Evolutionary conservation across 1,140 invertebrate genomes (phyloP), one percentile per base, ranked within the genome.

Genomic region (Pseudomyrmex flavicornis): DNA sequence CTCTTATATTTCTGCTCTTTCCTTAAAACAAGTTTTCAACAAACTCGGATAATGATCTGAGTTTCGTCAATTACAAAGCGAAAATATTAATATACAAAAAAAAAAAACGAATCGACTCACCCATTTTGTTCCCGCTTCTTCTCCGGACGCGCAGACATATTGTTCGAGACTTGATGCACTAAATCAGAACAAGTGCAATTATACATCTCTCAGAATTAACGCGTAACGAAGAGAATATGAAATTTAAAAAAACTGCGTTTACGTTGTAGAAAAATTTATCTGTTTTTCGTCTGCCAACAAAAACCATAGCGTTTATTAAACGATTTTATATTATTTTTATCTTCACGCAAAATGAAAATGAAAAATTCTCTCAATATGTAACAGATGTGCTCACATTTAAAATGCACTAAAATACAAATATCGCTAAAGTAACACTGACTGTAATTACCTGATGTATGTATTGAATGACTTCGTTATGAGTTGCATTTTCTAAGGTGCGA

Each of bases 151-250:
- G 96, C 50, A 99, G 95, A 93, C 98, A 98, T 95, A 99, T 99
- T 89, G 98, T 98, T 92, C 98, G 96, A 56, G 98, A 98, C 94
- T 97, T 96, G 92, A 99, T 99, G 94, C 98, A 99, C 98, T 99
- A 95, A 77, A 97, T 97, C 56, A 91, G 88, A 90, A 90, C 85
- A 89, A 85, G 69, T 66, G 56, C 9, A n/a, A 74, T 68, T 79
- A 59, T 79, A 35, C 17, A 17, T 17, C 17, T 17, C 17, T 48
- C 3, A 17, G 26, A 48, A 58, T 58, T 69, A 26, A 26, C n/a
- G 9, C 8, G 26, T 20, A 12, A 68, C n/a, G 9, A n/a, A 8
- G 17, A 13, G 17, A 20, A 12, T 79, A 48, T 8, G 26, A 48
- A 68, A 48, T 35, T 0, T 26, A 26, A 59, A n/a, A 62, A 50